Evolutionary conservation across 1,140 invertebrate species (phyloP).

Genomic region (Caenorhabditis remanei): DNA sequence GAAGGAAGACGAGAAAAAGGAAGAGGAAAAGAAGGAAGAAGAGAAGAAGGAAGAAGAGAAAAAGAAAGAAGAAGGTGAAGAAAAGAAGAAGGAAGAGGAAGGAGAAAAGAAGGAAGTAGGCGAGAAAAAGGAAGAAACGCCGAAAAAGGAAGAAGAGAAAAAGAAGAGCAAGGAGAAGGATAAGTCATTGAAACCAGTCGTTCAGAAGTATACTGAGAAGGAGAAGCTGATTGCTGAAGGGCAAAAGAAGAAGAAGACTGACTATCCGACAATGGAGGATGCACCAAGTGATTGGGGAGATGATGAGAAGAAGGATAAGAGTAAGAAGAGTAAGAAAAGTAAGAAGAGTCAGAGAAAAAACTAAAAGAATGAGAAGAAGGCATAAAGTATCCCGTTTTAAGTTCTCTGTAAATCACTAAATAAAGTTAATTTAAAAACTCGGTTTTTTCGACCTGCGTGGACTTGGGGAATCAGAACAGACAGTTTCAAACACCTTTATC

Average conservation of each 20-base stretch:
- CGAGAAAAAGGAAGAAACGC: not conserved
- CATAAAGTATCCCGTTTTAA: not conserved
- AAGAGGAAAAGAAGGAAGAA: not conserved
- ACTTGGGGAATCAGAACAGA: too few relatives aligned
- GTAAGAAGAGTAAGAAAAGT: not conserved
- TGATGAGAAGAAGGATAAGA: not conserved
- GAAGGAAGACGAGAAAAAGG: not conserved
- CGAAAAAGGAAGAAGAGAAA: not conserved
- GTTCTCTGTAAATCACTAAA: too few relatives aligned
- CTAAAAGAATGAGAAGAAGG: not conserved
- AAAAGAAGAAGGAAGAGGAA: not conserved
- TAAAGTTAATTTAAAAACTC: too few relatives aligned
- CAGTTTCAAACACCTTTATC: too few relatives aligned
- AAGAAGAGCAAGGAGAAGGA: not conserved
- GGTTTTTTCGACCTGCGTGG: too few relatives aligned
- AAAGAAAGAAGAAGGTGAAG: not conserved
- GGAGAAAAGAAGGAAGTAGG: not conserved
- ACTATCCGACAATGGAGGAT: conserved; percentile 21
- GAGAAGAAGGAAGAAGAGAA: not conserved
- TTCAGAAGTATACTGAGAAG: not conserved
- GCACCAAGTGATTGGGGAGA: conserved; percentile 8
- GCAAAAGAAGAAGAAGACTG: not conserved
- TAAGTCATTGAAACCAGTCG: not conserved
- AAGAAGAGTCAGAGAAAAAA: not conserved
- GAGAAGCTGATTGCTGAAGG: not conserved